Evolutionary conservation across 30 jellyfish, hydroid and myxozoan genomes (phyloP).

Genomic region (Cassiopea xamachana): DNA sequence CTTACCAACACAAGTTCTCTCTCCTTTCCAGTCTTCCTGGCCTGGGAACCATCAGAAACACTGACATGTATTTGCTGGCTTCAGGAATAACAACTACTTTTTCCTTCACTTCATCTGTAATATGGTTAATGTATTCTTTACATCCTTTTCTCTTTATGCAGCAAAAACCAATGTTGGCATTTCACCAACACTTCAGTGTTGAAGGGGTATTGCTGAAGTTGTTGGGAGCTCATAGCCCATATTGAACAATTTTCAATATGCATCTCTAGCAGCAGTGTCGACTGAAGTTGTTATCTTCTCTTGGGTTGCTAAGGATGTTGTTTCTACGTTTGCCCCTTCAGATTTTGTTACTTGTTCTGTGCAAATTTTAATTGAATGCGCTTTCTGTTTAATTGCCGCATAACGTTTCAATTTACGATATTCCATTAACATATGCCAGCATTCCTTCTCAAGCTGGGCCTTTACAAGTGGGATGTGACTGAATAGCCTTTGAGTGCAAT

Average conservation of each 20-base stretch:
- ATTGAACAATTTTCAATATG: constrained; percentile 4
- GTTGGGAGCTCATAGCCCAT: constrained; percentile 39
- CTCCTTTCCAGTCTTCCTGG: constrained; percentile 72
- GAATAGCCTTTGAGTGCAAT: background rate
- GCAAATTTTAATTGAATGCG: constrained; percentile 22
- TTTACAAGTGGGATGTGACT: constrained; percentile 11
- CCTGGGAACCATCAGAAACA: constrained; percentile 75
- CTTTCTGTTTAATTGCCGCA: constrained; percentile 10
- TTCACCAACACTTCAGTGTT: constrained; percentile 40
- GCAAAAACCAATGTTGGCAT: constrained; percentile 36
- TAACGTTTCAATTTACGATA: constrained; percentile 20
- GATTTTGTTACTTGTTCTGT: constrained; percentile 27
- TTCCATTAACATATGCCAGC: constrained; percentile 24
- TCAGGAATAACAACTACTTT: constrained; percentile 33
- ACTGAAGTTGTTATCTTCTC: constrained; percentile 11
- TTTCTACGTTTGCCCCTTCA: constrained; percentile 4
- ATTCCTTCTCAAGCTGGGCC: constrained; percentile 42
- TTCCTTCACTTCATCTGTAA: constrained; percentile 41
- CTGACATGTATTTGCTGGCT: constrained; percentile 61
- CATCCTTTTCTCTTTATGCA: constrained; percentile 5
- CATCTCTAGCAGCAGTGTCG: constrained; percentile 32
- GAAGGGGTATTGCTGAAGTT: constrained; percentile 40
- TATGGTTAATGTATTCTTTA: constrained; percentile 1
- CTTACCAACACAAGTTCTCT: constrained; percentile 65
- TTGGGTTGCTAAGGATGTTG: constrained; percentile 22